Percentiles rank a stretch among this genome's conserved stretches.
Evolutionary conservation across 2,113 vertebrate species (phyloP).

Genomic region (Embiotoca jacksoni): DNA sequence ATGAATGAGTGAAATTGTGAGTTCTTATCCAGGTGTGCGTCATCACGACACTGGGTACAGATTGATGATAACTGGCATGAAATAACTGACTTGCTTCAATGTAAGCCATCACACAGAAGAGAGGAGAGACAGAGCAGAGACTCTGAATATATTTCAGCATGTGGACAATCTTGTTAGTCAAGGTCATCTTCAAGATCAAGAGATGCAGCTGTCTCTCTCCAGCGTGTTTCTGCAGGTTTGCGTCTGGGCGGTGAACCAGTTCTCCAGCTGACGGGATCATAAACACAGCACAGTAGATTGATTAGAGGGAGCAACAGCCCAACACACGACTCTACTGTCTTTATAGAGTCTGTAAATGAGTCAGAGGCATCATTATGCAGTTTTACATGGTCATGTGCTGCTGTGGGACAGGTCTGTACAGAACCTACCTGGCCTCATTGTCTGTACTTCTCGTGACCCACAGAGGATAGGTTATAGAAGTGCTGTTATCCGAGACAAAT

Average conservation of each 20-base stretch:
- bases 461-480: conserved; percentile 3
- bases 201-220: neutral
- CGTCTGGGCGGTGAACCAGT: conserved; percentile 49
- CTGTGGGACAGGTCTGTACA: conserved; percentile 19
- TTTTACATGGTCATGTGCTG: conserved; percentile 35
- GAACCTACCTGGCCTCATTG: conserved; percentile 20
- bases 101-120: conserved; percentile 4
- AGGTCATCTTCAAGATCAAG: conserved; percentile 45
- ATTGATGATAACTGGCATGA: conserved; percentile 11
- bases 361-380: conserved; percentile 18
- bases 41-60: neutral
- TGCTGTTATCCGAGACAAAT: conserved; percentile 25
- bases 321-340: conserved; percentile 32
- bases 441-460: neutral
- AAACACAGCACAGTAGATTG: conserved; percentile 48
- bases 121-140: conserved; percentile 4
- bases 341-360: conserved; percentile 51
- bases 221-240: conserved; percentile 45
- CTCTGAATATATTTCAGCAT: neutral
- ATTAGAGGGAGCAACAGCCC: conserved; percentile 37
- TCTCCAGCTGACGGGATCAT: conserved; percentile 46
- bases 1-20: neutral
- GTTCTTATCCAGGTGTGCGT: neutral
- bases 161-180: conserved; percentile 29
- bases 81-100: conserved; percentile 13